Evolutionary conservation across 2,797 vertebrate genomes (phyloP), one percentile per base, ranked within the genome.

Genomic region (Toxotes lorentzi): DNA sequence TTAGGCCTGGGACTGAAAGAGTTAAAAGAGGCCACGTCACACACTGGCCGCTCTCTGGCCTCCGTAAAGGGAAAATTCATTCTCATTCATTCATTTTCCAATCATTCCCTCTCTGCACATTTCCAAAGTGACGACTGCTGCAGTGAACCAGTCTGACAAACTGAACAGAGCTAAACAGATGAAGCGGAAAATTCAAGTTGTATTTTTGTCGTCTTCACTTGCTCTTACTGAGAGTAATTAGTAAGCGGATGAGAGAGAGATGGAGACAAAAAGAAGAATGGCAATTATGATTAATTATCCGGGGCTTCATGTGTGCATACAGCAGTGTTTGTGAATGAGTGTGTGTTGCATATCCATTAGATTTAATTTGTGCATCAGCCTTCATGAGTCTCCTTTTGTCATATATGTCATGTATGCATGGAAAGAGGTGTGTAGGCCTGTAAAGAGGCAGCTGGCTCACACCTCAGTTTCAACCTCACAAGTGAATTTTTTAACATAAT

Each of bases 201-300:
- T 68, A 13, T 50, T 76, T 72, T 58, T 19, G 57, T 59, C 38
- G 62, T 76, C 50, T 70, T 35, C 27, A 60, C 27, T 59, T 38
- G 13, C 43, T 76, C 53, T 62, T 13, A 70, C 68, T 40, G 45
- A 30, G 35, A 61, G 69, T 62, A 75, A 79, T 78, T 83, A 86
- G 54, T 13, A 27, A 63, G 47, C 61, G 45, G 67, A 40, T 60
- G 30, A 43, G 24, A 21, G n/a, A 57, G 23, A 73, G 70, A 45
- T 60, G 12, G 34, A 48, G 41, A 70, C 53, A 61, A 60, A 79
- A 51, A 51, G 48, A 35, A 62, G 51, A 75, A 24, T 17, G 1
- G 45, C 27, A 81, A 73, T 87, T 79, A 70, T 58, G 47, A 81
- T 69, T 62, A 58, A 76, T 70, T 65, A 73, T 51, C 57, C 41